Percentiles rank a stretch among this genome's conserved stretches.
Evolutionary conservation across 2,888 invertebrate species (phyloP).

Genomic region (Barypeithes pellucidus): DNA sequence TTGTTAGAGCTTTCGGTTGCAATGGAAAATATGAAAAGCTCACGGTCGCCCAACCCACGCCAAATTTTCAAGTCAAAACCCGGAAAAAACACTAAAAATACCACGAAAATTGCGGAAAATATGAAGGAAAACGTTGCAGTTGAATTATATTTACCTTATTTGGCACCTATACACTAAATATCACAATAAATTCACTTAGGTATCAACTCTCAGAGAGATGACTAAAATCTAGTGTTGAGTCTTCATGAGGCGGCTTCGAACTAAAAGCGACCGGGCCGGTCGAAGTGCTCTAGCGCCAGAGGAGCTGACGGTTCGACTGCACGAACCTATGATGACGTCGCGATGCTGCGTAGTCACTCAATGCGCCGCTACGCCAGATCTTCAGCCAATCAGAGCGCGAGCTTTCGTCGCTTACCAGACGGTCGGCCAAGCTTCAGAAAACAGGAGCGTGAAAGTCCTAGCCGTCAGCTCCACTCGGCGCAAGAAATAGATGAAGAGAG

Average conservation of each 20-base stretch:
- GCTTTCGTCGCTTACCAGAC: slow-evolving; percentile 62
- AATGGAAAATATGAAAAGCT: slow-evolving; percentile 58
- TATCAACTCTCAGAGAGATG: slow-evolving; percentile 65
- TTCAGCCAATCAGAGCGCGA: slow-evolving; percentile 62
- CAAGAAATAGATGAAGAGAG: slow-evolving; percentile 70
- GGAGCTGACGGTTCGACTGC: slow-evolving; percentile 41
- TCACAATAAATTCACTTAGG: slow-evolving; percentile 70
- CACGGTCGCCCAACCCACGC: slow-evolving; percentile 46
- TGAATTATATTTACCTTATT: slow-evolving; percentile 68
- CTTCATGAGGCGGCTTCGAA: slow-evolving; percentile 67
- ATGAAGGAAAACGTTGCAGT: neutral
- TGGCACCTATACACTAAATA: slow-evolving; percentile 71
- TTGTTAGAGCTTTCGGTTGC: slow-evolving; percentile 57
- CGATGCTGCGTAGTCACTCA: slow-evolving; percentile 60
- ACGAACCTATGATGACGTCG: slow-evolving; percentile 62
- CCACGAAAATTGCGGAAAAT: slow-evolving; percentile 21
- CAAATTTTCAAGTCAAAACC: slow-evolving; percentile 7
- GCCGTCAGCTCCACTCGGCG: slow-evolving; percentile 63
- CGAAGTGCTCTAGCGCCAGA: slow-evolving; percentile 47
- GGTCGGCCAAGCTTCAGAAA: slow-evolving; percentile 64
- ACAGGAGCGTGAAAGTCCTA: slow-evolving; percentile 62
- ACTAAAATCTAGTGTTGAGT: slow-evolving; percentile 66
- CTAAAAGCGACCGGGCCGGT: slow-evolving; percentile 57
- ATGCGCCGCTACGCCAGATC: slow-evolving; percentile 59
- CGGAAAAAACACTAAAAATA: slow-evolving; percentile 22